Conservation (phyloP, 2,888 invertebrate genomes). For the Smittia sp. region DNA sequence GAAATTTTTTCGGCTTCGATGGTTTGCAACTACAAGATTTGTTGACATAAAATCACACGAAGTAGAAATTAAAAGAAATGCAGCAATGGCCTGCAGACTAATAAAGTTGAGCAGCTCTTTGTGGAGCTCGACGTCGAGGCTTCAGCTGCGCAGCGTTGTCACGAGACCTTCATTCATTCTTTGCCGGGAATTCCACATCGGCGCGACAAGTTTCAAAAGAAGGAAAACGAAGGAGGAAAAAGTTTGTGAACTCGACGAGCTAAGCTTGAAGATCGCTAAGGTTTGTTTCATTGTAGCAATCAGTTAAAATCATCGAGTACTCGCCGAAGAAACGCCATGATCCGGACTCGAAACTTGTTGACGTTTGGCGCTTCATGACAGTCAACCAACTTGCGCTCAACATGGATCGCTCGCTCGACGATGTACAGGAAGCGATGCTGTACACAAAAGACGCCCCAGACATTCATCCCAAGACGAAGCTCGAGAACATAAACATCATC, state of each 20-base stretch:
- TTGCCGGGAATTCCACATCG: slow-evolving; percentile 2
- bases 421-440: slow-evolving; percentile 67
- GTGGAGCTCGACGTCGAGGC: not conserved
- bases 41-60: too few species aligned
- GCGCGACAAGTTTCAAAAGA: not conserved
- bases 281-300: slow-evolving; percentile 16
- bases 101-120: not conserved
- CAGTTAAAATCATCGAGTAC: slow-evolving; percentile 14
- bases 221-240: slow-evolving; percentile 32
- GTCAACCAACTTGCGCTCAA: slow-evolving; percentile 69
- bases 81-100: not conserved
- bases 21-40: too few species aligned
- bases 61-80: not conserved
- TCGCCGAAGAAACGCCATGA: slow-evolving; percentile 34
- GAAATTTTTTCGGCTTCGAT: too few species aligned
- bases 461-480: slow-evolving; percentile 58
- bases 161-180: not conserved
- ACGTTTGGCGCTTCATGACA: slow-evolving; percentile 80
- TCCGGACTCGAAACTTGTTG: slow-evolving; percentile 55
- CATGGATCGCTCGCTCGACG: slow-evolving; percentile 62
- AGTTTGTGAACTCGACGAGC: slow-evolving; percentile 12
- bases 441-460: slow-evolving; percentile 61
- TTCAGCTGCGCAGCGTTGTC: not conserved
- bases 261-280: not conserved
- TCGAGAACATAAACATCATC: slow-evolving; percentile 65